Evolutionary conservation across 2,113 vertebrate species (phyloP).

Genomic region (Pseudopodoces humilis): DNA sequence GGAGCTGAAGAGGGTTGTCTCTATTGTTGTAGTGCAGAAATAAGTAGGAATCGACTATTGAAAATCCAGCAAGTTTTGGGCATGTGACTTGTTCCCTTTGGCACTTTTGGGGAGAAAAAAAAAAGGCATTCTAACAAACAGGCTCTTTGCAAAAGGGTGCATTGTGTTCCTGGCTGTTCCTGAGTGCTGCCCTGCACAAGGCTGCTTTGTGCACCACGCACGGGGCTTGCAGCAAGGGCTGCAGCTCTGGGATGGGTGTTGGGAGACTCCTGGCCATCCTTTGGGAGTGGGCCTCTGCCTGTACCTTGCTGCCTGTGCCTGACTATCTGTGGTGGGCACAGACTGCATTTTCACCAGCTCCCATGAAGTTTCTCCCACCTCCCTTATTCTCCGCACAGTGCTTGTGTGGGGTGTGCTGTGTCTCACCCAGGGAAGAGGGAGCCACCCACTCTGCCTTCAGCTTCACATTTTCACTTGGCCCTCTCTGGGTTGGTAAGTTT

Average conservation of each 20-base stretch:
- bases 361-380: not conserved
- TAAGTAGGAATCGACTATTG: not conserved
- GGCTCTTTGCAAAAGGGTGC: constrained; percentile 30
- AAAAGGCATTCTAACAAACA: not conserved
- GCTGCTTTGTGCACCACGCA: not conserved
- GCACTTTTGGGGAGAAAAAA: not conserved
- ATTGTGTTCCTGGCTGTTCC: not conserved
- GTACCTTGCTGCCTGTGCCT: not conserved
- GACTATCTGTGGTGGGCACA: not conserved
- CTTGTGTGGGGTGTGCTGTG: rapidly evolving
- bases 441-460: not conserved
- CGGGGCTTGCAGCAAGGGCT: not conserved
- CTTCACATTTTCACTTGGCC: not conserved
- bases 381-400: rapidly evolving
- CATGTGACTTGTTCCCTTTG: not conserved
- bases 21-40: constrained; percentile 1
- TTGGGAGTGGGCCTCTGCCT: not conserved
- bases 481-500: not conserved
- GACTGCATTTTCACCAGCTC: not conserved
- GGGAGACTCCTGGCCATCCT: not conserved
- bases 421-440: not conserved
- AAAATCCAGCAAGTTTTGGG: not conserved
- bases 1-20: not conserved
- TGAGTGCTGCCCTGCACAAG: not conserved
- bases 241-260: not conserved